Base-by-base conservation (phyloP, 1,140 invertebrate genomes). In the Drosophila arawakana region DNA sequence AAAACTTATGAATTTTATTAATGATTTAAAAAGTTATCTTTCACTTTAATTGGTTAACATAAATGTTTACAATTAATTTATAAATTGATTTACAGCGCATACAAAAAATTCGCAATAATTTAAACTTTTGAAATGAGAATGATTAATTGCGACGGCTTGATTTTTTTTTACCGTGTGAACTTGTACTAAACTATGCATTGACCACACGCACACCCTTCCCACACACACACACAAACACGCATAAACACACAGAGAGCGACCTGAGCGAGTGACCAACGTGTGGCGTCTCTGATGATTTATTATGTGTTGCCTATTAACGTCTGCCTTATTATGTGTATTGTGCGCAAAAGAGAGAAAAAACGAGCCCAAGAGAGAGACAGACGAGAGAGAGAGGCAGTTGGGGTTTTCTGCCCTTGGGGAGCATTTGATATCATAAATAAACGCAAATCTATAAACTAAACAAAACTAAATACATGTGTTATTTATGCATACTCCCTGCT, bases 371-470 rank as follows among this genome's bases (percentile, higher is more conserved):
- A 55, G 35, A 34, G 46, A 21, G 49, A 61, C 39, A 30, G 37
- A 44, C 21, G 8, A 21, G 15, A 8, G 9, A 30, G 49, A 7
- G 4, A 15, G 3, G 6, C 5, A 7, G n/a, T 21, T 39, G 10
- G 66, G 34, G 13, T 13, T 52, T 34, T 41, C 39, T 34, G 25
- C 66, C 47, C 75, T 39, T n/a, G 55, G 70, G 63, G 71, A 65
- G 47, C 52, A 46, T 72, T 57, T 72, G 68, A 57, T 58, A 81
- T 81, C 80, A 89, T 89, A 89, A 89, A 89, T 89, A 89, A 89
- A 68, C 74, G 84, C 74, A 89, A 89, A 89, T 89, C 84, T 89
- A 89, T 89, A 89, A 89, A 89, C 81, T 89, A 89, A 89, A 89
- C 80, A 89, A 80, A 82, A 80, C 81, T 84, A 82, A 80, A 79